phyloP scores from a whole-genome alignment of 1,140 invertebrate species.

The Drosophila tani region DNA sequence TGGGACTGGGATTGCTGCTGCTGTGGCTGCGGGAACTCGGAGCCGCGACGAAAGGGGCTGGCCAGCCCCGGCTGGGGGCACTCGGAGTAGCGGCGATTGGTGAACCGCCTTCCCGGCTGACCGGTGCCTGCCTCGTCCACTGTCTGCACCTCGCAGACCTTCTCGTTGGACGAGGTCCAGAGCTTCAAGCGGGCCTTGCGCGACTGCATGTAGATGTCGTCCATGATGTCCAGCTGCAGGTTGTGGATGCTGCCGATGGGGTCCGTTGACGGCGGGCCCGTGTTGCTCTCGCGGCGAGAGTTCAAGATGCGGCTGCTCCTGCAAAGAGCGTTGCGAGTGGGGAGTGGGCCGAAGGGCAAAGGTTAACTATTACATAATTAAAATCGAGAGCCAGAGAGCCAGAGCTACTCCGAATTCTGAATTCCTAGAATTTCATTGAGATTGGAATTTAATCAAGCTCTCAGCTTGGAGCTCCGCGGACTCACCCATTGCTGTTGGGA shows the following conservation, averaged over 20 bases:
- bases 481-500: slow-evolving; percentile 86
- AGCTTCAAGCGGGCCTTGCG: slow-evolving; percentile 91
- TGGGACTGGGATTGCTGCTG: slow-evolving; percentile 75
- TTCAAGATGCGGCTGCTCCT: slow-evolving; percentile 74
- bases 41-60: slow-evolving; percentile 87
- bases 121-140: slow-evolving; percentile 88
- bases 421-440: neutral
- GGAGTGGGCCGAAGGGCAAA: neutral
- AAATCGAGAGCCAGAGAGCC: neutral
- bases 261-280: slow-evolving; percentile 89
- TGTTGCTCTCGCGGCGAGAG: slow-evolving; percentile 79
- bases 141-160: slow-evolving; percentile 92
- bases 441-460: neutral
- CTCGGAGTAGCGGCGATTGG: slow-evolving; percentile 90
- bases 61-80: slow-evolving; percentile 86
- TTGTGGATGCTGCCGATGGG: slow-evolving; percentile 92
- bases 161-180: slow-evolving; percentile 92
- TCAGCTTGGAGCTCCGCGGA: too few species aligned
- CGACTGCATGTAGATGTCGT: slow-evolving; percentile 91
- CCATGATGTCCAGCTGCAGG: slow-evolving; percentile 93
- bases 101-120: slow-evolving; percentile 86
- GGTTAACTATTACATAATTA: neutral
- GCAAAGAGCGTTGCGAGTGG: slow-evolving; percentile 9
- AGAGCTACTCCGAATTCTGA: too few species aligned
- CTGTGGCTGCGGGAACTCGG: slow-evolving; percentile 87